A percentile compares a stretch with the other conserved stretches of the same genome.
Evolutionary conservation across 2,888 invertebrate species (phyloP).

Genomic region (Pammene fasciana): DNA sequence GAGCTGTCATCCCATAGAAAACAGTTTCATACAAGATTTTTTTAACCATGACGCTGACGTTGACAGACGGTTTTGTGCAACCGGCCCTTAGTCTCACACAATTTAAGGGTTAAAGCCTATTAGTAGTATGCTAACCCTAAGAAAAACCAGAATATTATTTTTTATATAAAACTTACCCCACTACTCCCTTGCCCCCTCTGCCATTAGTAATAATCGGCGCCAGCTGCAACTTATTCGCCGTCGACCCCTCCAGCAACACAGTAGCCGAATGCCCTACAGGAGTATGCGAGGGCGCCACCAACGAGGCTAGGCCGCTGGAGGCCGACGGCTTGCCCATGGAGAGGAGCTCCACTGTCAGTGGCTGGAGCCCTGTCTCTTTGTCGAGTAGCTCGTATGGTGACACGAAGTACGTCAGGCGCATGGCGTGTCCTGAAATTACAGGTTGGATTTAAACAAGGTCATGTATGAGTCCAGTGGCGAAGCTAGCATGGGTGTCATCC

Average conservation of each 20-base stretch:
- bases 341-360: slow-evolving; percentile 89
- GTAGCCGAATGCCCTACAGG: slow-evolving; percentile 93
- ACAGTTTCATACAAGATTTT: too few species aligned
- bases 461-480: too few species aligned
- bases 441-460: slow-evolving; percentile 1
- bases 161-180: slow-evolving; percentile 1
- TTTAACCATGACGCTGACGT: too few species aligned
- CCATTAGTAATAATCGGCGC: slow-evolving; percentile 87
- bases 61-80: too few species aligned
- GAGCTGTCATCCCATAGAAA: too few species aligned
- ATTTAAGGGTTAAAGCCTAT: too few species aligned
- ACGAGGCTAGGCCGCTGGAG: slow-evolving; percentile 66
- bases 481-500: too few species aligned
- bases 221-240: slow-evolving; percentile 92
- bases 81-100: too few species aligned
- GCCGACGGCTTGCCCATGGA: slow-evolving; percentile 74
- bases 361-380: slow-evolving; percentile 88
- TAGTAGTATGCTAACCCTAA: too few species aligned
- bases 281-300: slow-evolving; percentile 78
- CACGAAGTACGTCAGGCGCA: slow-evolving; percentile 97
- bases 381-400: slow-evolving; percentile 96
- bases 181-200: slow-evolving; percentile 85
- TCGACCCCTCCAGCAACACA: slow-evolving; percentile 94
- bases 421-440: slow-evolving; percentile 88
- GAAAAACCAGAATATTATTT: too few species aligned